Base-by-base conservation (phyloP, 2,113 vertebrate genomes). In the Labeo catla region DNA sequence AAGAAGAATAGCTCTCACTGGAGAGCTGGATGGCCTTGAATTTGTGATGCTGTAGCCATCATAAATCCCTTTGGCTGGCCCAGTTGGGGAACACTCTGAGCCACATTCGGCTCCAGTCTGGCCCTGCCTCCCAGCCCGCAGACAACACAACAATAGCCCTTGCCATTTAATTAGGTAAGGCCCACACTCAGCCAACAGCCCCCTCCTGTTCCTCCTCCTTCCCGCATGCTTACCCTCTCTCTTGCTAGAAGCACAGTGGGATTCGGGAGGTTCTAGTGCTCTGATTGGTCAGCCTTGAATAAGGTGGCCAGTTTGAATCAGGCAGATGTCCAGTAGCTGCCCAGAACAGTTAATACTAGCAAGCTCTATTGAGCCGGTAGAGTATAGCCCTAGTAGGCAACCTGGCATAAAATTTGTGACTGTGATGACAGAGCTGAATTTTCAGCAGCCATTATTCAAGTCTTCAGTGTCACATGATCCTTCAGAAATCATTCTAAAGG, bases 131-230 rank as follows among this genome's bases (percentile, higher is more conserved):
- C 65, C 83, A 76, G 45, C 12, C 34, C 82, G 54, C 77, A 45
- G 84, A 76, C 81, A 88, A 83, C 76, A 81, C 76, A 89, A 86
- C 81, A 88, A 86, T 89, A 88, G 81, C 59, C 52, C 59, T 49
- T 34, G 47, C 85, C 57, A 83, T 86, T 90, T 90, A 83, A 90
- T 90, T 88, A 88, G 85, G 77, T 74, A 79, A 49, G 47, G 54
- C 74, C 84, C 80, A 68, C 72, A 59, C 49, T 84, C 84, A 12
- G 63, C 34, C 57, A 50, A 39, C 63, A 76, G 79, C 47, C 16
- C 54, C 82, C 28, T 45, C 57, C 78, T 19, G 16, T 45, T 47
- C 52, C 54, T 34, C 52, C 45, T 43, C 57, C 72, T 45, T 45
- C 59, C 57, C 57, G 15, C 63, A 68, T 50, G 74, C 43, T 39